A percentile compares a stretch with the other conserved stretches of the same genome.
These are phyloP conservation scores for Taurulus bubalis DNA, from an alignment of 2,113 vertebrate species.

Conservation along the genomic window DNA sequence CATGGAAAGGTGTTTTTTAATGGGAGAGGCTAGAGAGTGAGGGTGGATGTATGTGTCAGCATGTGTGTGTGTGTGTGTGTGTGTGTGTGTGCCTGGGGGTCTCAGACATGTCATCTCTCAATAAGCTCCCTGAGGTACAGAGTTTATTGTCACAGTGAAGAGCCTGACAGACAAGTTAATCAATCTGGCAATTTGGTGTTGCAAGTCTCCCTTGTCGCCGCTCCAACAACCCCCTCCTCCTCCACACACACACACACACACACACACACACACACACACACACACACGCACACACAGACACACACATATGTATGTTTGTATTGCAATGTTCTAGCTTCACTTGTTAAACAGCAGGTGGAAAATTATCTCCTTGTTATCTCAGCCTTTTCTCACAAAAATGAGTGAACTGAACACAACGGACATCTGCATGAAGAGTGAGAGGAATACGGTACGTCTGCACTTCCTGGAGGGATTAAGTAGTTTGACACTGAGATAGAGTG, in stretches of 20 bases:
- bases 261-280: slow-evolving; percentile 31
- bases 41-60: slow-evolving; percentile 31
- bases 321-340: slow-evolving; percentile 23
- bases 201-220: slow-evolving; percentile 52
- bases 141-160: slow-evolving; percentile 81
- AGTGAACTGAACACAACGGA: slow-evolving; percentile 7
- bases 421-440: slow-evolving; percentile 14
- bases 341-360: slow-evolving; percentile 65
- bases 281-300: slow-evolving; percentile 19
- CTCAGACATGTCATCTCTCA: slow-evolving; percentile 79
- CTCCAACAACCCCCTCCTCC: background rate
- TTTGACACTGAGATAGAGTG: background rate
- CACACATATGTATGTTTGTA: slow-evolving; percentile 21
- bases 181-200: slow-evolving; percentile 82
- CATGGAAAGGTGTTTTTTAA: slow-evolving; percentile 52
- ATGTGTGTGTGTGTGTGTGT: slow-evolving; percentile 23
- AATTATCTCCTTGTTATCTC: slow-evolving; percentile 58
- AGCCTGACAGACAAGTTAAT: slow-evolving; percentile 82
- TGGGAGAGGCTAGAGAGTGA: slow-evolving; percentile 32
- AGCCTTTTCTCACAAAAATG: slow-evolving; percentile 35
- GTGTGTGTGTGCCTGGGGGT: slow-evolving; percentile 35
- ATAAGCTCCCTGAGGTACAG: slow-evolving; percentile 77
- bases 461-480: slow-evolving; percentile 1
- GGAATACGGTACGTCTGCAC: background rate
- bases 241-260: background rate